phyloP scores from a whole-genome alignment of 92 coral and sea anemone genomes.

The Galaxea fascicularis region DNA sequence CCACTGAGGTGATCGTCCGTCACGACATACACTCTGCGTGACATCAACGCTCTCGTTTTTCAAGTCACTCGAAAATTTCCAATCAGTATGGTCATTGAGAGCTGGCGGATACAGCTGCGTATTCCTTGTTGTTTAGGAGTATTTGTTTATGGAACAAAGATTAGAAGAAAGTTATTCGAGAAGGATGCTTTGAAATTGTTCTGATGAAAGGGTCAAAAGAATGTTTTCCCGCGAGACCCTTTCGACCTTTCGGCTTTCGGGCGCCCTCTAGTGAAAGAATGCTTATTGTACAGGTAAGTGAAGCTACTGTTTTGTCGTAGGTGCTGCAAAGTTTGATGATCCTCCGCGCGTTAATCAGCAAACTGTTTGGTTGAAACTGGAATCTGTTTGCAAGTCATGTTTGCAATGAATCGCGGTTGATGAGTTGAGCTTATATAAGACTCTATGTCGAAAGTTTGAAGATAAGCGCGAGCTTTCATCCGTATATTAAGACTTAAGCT shows the following conservation, averaged over 20 bases:
- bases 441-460: too few relatives aligned
- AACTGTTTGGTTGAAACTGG: neutral
- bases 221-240: neutral
- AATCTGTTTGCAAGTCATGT: too few relatives aligned
- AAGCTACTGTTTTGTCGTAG: neutral
- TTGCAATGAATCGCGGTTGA: too few relatives aligned
- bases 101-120: neutral
- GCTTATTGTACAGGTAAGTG: slow-evolving; percentile 1
- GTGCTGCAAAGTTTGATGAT: too few relatives aligned
- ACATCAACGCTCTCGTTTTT: neutral
- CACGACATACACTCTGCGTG: slow-evolving; percentile 19
- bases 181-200: neutral
- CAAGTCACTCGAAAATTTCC: neutral
- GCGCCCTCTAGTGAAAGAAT: slow-evolving; percentile 23
- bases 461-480: too few relatives aligned
- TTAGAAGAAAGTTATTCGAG: neutral
- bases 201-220: neutral
- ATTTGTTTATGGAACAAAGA: neutral
- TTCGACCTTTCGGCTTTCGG: too few relatives aligned
- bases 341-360: neutral
- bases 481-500: too few relatives aligned
- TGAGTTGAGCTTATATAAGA: too few relatives aligned
- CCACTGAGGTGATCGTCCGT: neutral
- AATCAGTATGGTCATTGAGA: neutral
- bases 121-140: neutral